Percentiles rank a stretch among this genome's conserved stretches.
Evolutionary conservation across 1,140 invertebrate genomes (phyloP).

Genomic region (Gonioctena quinquepunctata): DNA sequence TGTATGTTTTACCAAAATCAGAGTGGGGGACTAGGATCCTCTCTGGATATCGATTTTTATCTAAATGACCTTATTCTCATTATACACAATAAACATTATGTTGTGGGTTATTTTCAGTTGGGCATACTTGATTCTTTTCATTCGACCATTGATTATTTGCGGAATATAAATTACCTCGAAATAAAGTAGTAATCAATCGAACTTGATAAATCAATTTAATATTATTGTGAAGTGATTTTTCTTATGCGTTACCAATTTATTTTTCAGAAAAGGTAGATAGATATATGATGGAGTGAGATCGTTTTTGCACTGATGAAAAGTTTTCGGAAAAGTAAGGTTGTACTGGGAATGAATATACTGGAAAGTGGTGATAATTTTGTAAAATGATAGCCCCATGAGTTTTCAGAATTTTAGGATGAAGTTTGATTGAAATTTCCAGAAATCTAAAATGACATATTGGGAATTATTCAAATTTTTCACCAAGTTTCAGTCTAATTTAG

Average conservation of each 20-base stretch:
- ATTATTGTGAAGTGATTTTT: background rate
- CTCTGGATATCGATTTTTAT: too few relatives aligned
- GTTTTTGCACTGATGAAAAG: background rate
- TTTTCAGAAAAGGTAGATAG: background rate
- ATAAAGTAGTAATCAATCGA: background rate
- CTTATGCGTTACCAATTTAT: background rate
- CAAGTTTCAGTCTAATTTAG: constrained; percentile 2
- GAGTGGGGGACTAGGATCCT: too few relatives aligned
- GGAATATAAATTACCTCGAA: background rate
- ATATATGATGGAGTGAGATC: background rate
- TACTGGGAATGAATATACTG: background rate
- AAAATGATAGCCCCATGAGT: background rate
- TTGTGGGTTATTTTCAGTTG: too few relatives aligned
- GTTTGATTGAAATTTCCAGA: too few relatives aligned
- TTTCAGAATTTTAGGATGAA: too few relatives aligned
- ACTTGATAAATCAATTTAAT: background rate
- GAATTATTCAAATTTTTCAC: background rate
- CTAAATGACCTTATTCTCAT: too few relatives aligned
- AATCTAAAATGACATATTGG: background rate
- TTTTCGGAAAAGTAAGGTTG: background rate
- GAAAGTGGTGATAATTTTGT: background rate
- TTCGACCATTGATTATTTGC: background rate
- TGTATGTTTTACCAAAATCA: too few relatives aligned
- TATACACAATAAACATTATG: too few relatives aligned
- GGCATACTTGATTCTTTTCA: too few relatives aligned